Base-by-base conservation (phyloP, 1,140 invertebrate species). In the Cydia strobilella region DNA sequence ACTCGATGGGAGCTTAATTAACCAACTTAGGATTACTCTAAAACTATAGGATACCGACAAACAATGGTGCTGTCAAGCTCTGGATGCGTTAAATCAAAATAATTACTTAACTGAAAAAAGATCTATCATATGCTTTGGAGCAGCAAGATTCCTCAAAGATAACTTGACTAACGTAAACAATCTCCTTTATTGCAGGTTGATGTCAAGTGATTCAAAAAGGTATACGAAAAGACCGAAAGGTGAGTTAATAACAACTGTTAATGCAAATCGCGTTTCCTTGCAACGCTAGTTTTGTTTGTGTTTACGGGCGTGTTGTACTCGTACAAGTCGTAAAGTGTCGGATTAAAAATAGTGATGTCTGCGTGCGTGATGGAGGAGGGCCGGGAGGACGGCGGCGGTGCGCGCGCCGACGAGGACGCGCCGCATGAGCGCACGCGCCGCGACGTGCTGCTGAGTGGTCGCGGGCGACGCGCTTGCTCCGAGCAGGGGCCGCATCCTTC, bases 401-500 rank as follows among this genome's bases (percentile, higher is more conserved):
- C 51, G 82, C 66, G 71, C 76, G 71, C 74, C 25, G 74, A 78
- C 35, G 82, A 82, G 35, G 83, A 81, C 35, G 82, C 83, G 23
- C 77, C 84, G 27, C 74, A 78, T 0, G 89, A 91, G 72, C 82
- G 87, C 18, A 82, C 88, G 35, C 87, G 90, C 45, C 84, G 91
- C 23, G 93, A 94, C 15, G 90, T 93, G 74, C 86, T 94, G 18
- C 78, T 93, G 59, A 90, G 90, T 54, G 91, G 87, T 0, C 87
- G 93, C 35, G 93, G 93, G 3, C 86, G 95, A 12, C 88, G 95
- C 2, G 94, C 95, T 12, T 95, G 94, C 82, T 95, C 95, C 65
- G 95, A 95, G 78, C 95, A 95, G 83, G 95, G 95, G 23, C 94
- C 95, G 3, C 94, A 95, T 89, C 95, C 94, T 25, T 91, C 93